Percentiles rank a stretch among this genome's conserved stretches.
These are phyloP conservation scores for Trachymyrmex cornetzi DNA, from an alignment of 1,140 invertebrate species.

Conservation along the genomic window DNA sequence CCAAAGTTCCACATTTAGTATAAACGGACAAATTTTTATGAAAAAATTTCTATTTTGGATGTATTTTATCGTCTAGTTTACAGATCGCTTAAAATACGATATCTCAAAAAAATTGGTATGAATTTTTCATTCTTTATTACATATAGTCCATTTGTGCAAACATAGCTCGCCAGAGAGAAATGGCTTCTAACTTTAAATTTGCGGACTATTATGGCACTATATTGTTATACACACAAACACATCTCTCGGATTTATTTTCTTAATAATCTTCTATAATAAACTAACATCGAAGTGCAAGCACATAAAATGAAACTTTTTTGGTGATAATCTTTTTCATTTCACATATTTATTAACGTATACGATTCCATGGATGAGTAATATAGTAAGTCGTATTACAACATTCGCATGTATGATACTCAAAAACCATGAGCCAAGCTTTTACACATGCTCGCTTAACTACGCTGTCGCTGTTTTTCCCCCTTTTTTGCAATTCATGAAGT, in stretches of 20 bases:
- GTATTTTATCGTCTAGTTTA: not conserved
- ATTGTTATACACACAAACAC: not conserved
- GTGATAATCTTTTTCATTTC: not conserved
- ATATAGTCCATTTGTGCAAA: not conserved
- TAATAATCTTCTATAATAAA: not conserved
- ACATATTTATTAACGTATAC: constrained; percentile 12
- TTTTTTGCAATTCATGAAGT: constrained; percentile 30
- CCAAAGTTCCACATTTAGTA: not conserved
- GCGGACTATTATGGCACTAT: not conserved
- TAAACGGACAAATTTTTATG: constrained; percentile 3
- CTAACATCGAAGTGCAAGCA: not conserved
- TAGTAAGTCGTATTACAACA: not conserved
- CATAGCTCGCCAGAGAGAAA: not conserved
- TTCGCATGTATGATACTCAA: constrained; percentile 1
- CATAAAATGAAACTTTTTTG: not conserved
- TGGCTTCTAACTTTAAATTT: not conserved
- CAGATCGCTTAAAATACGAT: not conserved
- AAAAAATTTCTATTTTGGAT: constrained; percentile 8
- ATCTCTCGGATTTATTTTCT: not conserved
- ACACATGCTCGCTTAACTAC: constrained; percentile 10
- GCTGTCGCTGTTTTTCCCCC: constrained; percentile 3
- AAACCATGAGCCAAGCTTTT: constrained; percentile 23
- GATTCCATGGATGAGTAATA: constrained; percentile 10
- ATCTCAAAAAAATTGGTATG: not conserved
- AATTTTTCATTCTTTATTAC: not conserved